phyloP scores from a whole-genome alignment of 2,888 invertebrate species.

The Drosophila aldrichi region DNA sequence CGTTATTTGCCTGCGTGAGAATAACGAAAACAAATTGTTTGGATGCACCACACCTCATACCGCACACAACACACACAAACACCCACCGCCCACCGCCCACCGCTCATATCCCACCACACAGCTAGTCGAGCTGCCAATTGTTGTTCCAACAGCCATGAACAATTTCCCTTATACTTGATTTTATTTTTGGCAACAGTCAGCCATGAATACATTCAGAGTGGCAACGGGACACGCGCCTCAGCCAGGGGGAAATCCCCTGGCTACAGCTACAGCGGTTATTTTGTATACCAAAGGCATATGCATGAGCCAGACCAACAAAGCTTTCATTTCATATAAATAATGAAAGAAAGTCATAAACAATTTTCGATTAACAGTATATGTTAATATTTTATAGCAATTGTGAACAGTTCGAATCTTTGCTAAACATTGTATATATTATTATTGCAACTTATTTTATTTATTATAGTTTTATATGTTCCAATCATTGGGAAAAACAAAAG shows the following conservation, averaged over 20 bases:
- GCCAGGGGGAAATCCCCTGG: too few species aligned
- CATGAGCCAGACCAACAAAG: not conserved
- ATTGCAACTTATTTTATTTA: too few species aligned
- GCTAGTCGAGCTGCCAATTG: slow-evolving; percentile 29
- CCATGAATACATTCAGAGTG: slow-evolving; percentile 7
- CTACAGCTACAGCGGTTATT: not conserved
- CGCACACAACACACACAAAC: not conserved
- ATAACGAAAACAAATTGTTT: slow-evolving; percentile 50
- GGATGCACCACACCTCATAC: slow-evolving; percentile 10
- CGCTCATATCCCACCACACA: not conserved
- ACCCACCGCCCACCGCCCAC: not conserved
- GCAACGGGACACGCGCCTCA: not conserved
- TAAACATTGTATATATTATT: too few species aligned
- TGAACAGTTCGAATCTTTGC: not conserved
- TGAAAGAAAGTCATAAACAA: not conserved
- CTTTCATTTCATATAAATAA: not conserved
- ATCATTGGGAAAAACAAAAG: too few species aligned
- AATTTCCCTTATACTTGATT: slow-evolving; percentile 12
- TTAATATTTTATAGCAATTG: not conserved
- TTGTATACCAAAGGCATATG: not conserved
- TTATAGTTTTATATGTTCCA: too few species aligned
- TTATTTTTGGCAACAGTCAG: slow-evolving; percentile 18
- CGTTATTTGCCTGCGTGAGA: slow-evolving; percentile 41
- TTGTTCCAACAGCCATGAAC: slow-evolving; percentile 12
- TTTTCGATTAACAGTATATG: not conserved